Percentiles rank a stretch among this genome's conserved stretches.
These are phyloP conservation scores for Lophura nycthemera DNA, from an alignment of 2,113 vertebrate species.

Conservation along the genomic window DNA sequence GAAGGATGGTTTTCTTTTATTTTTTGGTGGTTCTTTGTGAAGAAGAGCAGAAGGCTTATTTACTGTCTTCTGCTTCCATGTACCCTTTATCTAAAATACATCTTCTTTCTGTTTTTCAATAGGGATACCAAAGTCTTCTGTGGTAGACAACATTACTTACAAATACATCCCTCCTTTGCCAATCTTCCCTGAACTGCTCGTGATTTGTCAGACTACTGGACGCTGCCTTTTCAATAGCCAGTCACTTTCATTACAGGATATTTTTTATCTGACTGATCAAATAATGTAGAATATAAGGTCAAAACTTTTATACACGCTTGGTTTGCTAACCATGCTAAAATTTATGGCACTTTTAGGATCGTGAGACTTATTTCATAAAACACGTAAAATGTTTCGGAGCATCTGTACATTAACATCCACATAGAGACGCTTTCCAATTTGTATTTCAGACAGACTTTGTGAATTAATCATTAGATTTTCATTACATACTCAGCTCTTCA, in stretches of 20 bases:
- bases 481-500: neutral
- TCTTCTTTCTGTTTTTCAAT: neutral
- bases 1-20: neutral
- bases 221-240: neutral
- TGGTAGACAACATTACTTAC: neutral
- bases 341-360: neutral
- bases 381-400: neutral
- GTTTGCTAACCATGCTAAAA: neutral
- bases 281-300: neutral
- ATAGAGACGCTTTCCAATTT: neutral
- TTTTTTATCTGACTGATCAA: neutral
- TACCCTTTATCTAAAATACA: neutral
- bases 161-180: neutral
- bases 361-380: neutral
- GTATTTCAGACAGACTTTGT: constrained; percentile 11
- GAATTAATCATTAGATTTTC: constrained; percentile 33
- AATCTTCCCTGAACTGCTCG: neutral
- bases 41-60: neutral
- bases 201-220: neutral
- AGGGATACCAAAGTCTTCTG: neutral
- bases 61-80: neutral
- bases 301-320: neutral
- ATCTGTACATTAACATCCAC: neutral
- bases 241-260: neutral
- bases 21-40: neutral